Conservation (phyloP, 2,113 vertebrate species). For the Sinosuthora webbiana region DNA sequence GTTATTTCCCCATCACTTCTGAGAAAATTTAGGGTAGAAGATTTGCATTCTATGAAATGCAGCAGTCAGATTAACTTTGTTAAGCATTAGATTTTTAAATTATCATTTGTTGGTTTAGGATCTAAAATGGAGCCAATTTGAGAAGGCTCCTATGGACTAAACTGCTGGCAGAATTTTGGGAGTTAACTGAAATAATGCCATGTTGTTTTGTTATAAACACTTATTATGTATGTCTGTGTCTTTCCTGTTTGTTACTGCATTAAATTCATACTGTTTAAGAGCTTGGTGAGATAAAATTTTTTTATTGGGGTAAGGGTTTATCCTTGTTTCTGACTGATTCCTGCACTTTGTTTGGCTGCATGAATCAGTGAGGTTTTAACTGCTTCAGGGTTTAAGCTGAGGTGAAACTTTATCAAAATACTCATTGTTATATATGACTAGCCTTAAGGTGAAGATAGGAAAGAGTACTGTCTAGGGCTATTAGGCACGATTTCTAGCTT, state of each 20-base stretch:
- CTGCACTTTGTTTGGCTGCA: neutral
- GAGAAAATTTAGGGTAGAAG: neutral
- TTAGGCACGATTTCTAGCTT: neutral
- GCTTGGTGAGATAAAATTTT: neutral
- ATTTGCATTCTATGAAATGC: neutral
- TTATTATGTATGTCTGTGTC: neutral
- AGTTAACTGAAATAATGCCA: neutral
- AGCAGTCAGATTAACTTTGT: neutral
- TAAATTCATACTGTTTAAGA: neutral
- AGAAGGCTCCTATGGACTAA: neutral
- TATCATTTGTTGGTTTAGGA: neutral
- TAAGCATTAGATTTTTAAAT: neutral
- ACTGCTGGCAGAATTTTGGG: neutral
- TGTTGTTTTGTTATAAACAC: neutral
- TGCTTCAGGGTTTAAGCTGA: neutral
- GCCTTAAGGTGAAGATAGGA: neutral
- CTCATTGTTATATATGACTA: neutral
- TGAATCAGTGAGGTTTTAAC: neutral
- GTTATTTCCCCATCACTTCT: neutral
- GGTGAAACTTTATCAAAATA: neutral
- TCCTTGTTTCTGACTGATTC: neutral
- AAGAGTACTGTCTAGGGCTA: neutral
- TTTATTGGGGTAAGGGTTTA: neutral
- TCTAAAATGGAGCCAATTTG: neutral
- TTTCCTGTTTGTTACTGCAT: neutral